Evolutionary conservation across 2,888 invertebrate genomes (phyloP).

Genomic region (Thelaira solivaga): DNA sequence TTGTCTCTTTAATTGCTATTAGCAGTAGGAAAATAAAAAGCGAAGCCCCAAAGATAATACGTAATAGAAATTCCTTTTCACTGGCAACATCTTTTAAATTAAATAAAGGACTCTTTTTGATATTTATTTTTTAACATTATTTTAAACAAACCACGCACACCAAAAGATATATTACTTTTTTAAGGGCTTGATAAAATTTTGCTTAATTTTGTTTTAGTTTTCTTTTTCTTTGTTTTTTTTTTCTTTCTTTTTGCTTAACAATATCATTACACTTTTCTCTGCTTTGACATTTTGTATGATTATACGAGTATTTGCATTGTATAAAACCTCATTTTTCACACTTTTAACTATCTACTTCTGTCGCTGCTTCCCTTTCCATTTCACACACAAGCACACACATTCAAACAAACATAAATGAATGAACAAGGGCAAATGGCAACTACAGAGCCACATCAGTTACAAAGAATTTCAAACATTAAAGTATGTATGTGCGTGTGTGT

Average conservation of each 20-base stretch:
- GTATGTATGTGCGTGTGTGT: not conserved
- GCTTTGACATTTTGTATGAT: conserved; percentile 28
- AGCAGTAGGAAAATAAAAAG: not conserved
- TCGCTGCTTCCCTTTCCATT: not conserved
- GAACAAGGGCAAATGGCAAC: conserved; percentile 36
- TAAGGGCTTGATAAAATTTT: not conserved
- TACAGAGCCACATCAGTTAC: conserved; percentile 3
- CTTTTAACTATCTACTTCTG: conserved; percentile 39
- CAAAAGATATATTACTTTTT: too few species aligned
- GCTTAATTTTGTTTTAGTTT: not conserved
- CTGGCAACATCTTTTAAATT: conserved; percentile 15
- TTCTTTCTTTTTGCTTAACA: too few species aligned
- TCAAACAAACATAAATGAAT: not conserved
- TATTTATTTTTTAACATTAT: conserved; percentile 9
- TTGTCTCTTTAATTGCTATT: conserved; percentile 14
- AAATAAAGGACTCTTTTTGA: not conserved
- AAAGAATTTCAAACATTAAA: not conserved
- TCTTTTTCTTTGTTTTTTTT: not conserved
- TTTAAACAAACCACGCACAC: too few species aligned
- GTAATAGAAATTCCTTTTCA: conserved; percentile 1
- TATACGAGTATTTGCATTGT: conserved; percentile 1
- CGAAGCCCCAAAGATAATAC: conserved; percentile 22
- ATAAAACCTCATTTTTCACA: conserved; percentile 53
- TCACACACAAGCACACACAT: too few species aligned
- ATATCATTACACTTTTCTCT: conserved; percentile 7